Conservation (phyloP, 2,888 invertebrate genomes). For the Tetranychus truncatus region DNA sequence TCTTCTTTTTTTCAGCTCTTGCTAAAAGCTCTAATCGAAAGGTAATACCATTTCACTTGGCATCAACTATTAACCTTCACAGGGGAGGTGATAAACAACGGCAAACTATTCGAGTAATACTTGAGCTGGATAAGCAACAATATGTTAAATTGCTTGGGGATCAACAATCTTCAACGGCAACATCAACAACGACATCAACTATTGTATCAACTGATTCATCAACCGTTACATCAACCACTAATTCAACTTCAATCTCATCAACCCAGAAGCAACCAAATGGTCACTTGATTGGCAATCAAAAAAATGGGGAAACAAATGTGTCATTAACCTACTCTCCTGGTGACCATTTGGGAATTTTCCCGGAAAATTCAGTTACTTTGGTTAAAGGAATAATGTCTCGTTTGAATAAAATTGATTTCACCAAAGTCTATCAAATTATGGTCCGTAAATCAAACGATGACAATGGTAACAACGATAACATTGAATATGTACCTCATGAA, state of each 20-base stretch:
- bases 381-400: conserved; percentile 57
- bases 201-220: background rate
- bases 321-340: conserved; percentile 58
- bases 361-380: conserved; percentile 56
- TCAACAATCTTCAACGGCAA: background rate
- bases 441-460: conserved; percentile 10
- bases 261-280: background rate
- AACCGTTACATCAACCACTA: background rate
- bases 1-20: conserved; percentile 4
- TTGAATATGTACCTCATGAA: conserved; percentile 64
- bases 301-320: conserved; percentile 17
- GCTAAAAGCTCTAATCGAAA: conserved; percentile 12
- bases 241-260: background rate
- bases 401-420: conserved; percentile 32
- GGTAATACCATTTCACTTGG: conserved; percentile 1
- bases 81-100: conserved; percentile 1
- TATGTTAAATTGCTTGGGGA: background rate
- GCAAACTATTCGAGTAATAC: conserved; percentile 4
- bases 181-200: background rate
- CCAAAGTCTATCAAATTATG: conserved; percentile 11
- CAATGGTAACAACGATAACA: conserved; percentile 34
- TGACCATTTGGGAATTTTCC: conserved; percentile 77
- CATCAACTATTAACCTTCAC: background rate
- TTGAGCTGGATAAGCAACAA: background rate
- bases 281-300: background rate